Percentiles rank a stretch among this genome's conserved stretches.
Conservation (phyloP, 2,113 vertebrate species). For the Synodontis membranacea region DNA sequence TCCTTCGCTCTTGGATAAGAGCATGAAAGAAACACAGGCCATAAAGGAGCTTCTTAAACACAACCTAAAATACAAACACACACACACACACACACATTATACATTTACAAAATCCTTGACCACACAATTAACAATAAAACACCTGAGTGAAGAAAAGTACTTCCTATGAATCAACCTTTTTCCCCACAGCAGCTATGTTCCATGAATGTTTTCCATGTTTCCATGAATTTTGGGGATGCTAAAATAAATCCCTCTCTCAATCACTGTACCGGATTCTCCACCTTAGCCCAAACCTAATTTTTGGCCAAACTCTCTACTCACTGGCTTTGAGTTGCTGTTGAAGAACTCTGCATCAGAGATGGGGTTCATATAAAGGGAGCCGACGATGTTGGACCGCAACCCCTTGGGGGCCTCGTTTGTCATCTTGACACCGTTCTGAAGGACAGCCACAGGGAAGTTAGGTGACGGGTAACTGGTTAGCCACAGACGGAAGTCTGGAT, state of each 20-base stretch:
- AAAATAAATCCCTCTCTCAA: background rate
- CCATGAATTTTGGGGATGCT: background rate
- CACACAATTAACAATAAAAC: background rate
- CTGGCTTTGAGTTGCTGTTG: conserved; percentile 79
- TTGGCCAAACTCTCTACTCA: conserved; percentile 60
- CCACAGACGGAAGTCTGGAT: conserved; percentile 89
- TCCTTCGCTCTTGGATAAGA: conserved; percentile 82
- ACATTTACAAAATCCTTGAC: background rate
- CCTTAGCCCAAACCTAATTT: background rate
- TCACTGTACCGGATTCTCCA: background rate
- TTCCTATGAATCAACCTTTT: background rate
- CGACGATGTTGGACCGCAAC: conserved; percentile 81
- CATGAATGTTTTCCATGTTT: background rate
- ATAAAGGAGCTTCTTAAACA: conserved; percentile 85
- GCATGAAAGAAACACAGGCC: conserved; percentile 90
- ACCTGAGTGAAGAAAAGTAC: background rate
- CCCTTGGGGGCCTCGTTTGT: conserved; percentile 90
- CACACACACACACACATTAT: background rate
- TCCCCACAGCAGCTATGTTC: background rate
- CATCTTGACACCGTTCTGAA: conserved; percentile 91
- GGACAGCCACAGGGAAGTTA: conserved; percentile 84
- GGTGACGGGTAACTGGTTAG: conserved; percentile 88
- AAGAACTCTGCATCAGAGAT: conserved; percentile 84
- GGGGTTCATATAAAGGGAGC: conserved; percentile 86
- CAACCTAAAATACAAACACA: conserved; percentile 67